Base-by-base conservation (phyloP, 1,140 invertebrate species). In the Anastrepha ludens region DNA sequence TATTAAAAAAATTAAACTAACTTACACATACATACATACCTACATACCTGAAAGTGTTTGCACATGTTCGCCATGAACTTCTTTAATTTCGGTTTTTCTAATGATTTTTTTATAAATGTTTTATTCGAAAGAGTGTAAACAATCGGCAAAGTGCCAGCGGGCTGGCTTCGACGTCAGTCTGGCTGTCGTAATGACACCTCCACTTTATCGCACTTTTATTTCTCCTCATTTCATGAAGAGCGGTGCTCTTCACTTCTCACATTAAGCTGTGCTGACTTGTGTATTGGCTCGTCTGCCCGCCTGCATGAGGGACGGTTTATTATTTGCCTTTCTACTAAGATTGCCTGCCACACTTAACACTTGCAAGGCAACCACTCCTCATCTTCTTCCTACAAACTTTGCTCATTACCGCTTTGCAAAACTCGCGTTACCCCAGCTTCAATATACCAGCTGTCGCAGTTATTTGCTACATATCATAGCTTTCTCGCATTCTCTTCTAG, bases 191-290 rank as follows among this genome's bases (percentile, higher is more conserved):
- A 78, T 50, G 60, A 13, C 8, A 15, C 11, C 15, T 78, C 41
- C 11, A 78, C 74, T 78, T 78, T 78, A 78, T 78, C 74, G 74
- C 74, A 81, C 74, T 81, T 81, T 47, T 41, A 44, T 29, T 29
- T 29, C 1, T 29, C 29, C 29, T 29, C 29, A 29, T 29, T 29
- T 29, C 29, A 29, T 29, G 29, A 29, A 29, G 29, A 29, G 29
- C 29, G 29, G 29, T 29, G 29, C 29, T 29, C 29, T 29, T 29
- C 29, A 29, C 29, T 29, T 29, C 29, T 29, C 29, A 29, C 29
- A 29, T 29, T 29, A 29, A 29, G 29, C 29, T 29, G 29, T 29
- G 29, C 29, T 29, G 29, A 29, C 29, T 29, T 29, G 29, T 29
- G 29, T 29, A 29, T 29, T 29, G 29, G 29, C 29, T 29, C 9